phyloP scores from a whole-genome alignment of 2,113 vertebrate species.

The Balaeniceps rex region DNA sequence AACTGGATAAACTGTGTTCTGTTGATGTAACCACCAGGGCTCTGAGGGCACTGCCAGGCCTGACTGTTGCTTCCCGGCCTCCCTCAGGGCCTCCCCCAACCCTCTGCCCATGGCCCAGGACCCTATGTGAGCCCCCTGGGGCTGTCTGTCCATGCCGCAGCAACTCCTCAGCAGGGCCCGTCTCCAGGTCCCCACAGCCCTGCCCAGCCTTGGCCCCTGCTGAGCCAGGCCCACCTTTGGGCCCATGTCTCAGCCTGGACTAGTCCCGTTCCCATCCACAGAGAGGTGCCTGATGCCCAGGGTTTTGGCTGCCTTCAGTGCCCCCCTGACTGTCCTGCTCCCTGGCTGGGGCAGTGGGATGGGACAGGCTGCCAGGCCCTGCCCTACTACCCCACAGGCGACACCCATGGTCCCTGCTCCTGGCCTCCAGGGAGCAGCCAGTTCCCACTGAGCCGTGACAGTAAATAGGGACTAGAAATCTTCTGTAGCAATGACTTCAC shows the following conservation, averaged over 20 bases:
- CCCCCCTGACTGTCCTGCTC: background rate
- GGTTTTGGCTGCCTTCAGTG: background rate
- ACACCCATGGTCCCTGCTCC: background rate
- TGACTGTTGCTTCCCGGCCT: no score
- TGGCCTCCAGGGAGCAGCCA: background rate
- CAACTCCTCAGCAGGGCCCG: no score
- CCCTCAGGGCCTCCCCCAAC: no score
- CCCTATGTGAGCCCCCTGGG: rapidly evolving
- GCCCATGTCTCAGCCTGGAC: no score
- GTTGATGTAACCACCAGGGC: background rate
- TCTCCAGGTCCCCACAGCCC: background rate
- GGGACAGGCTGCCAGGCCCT: background rate
- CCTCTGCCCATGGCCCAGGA: no score
- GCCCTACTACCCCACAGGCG: no score
- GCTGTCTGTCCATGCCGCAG: background rate
- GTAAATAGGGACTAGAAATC: background rate
- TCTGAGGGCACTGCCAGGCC: no score
- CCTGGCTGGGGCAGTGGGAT: background rate
- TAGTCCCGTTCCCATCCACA: no score
- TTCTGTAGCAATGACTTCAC: background rate
- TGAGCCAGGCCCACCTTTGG: background rate
- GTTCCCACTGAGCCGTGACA: background rate
- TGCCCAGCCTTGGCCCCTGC: background rate
- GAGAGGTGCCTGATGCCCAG: background rate
- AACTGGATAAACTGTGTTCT: background rate